Percentiles rank a stretch among this genome's conserved stretches.
phyloP scores from a whole-genome alignment of 2,797 vertebrate genomes.

The Manis crassicaudata region DNA sequence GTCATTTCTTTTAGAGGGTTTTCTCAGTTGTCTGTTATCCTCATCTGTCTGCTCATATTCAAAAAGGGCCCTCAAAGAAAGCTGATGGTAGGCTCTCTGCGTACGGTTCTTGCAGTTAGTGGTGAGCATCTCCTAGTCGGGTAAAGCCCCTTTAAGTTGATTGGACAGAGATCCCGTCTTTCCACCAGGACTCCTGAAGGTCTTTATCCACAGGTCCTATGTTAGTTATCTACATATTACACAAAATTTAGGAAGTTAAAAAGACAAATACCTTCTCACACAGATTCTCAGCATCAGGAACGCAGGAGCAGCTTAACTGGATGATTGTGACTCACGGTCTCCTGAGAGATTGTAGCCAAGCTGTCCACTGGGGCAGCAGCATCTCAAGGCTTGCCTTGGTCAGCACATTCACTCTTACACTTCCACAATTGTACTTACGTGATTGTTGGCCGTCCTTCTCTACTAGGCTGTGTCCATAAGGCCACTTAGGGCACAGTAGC shows the following conservation, averaged over 20 bases:
- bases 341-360: not conserved
- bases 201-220: not conserved
- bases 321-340: not conserved
- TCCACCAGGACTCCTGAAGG: not conserved
- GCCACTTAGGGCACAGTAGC: not conserved
- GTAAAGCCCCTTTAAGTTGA: not conserved
- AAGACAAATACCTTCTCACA: not conserved
- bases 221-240: not conserved
- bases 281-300: not conserved
- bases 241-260: not conserved
- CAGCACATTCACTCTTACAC: not conserved
- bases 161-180: not conserved
- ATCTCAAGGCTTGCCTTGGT: not conserved
- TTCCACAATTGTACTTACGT: accelerated
- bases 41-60: not conserved
- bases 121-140: not conserved
- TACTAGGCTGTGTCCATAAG: not conserved
- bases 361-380: not conserved
- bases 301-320: not conserved
- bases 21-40: not conserved
- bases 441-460: not conserved
- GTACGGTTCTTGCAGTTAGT: accelerated
- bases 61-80: not conserved
- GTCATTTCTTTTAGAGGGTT: not conserved
- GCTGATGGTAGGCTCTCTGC: not conserved